Evolutionary conservation across 2,797 vertebrate genomes (phyloP).

Genomic region (Hypotaenidia okinawae): DNA sequence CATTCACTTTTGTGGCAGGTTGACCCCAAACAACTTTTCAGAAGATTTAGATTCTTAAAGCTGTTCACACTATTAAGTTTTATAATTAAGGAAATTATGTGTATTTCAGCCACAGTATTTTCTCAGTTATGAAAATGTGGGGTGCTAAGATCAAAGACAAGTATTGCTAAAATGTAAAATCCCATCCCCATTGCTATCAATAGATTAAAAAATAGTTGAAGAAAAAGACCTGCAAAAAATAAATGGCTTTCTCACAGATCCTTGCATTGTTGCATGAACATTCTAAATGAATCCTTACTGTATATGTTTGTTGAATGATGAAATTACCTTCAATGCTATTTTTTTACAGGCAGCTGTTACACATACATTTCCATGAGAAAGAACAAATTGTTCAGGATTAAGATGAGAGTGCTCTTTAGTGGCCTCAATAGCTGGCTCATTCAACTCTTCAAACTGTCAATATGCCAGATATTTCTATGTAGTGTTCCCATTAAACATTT

Average conservation of each 20-base stretch:
- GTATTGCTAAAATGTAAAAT: neutral
- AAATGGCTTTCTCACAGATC: neutral
- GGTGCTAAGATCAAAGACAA: neutral
- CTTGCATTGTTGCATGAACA: neutral
- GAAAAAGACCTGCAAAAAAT: neutral
- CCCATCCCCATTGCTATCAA: accelerated
- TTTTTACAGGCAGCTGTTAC: neutral
- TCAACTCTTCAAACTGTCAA: constrained; percentile 54
- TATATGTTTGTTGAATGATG: neutral
- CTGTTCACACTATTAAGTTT: neutral
- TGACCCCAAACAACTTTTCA: neutral
- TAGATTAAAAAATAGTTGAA: neutral
- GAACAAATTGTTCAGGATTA: constrained; percentile 32
- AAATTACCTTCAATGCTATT: neutral
- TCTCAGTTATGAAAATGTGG: neutral
- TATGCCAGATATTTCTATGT: constrained; percentile 55
- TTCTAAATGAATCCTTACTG: neutral
- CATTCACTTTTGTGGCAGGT: neutral
- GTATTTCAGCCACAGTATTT: neutral
- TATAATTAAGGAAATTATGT: neutral
- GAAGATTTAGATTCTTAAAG: neutral
- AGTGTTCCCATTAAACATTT: constrained; percentile 56
- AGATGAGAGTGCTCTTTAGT: constrained; percentile 37
- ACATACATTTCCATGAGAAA: constrained; percentile 1
- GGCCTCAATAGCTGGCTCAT: constrained; percentile 37